Percentiles rank a stretch among this genome's conserved stretches.
Evolutionary conservation across 2,797 vertebrate genomes (phyloP).

Genomic region (Syngnathus acus): DNA sequence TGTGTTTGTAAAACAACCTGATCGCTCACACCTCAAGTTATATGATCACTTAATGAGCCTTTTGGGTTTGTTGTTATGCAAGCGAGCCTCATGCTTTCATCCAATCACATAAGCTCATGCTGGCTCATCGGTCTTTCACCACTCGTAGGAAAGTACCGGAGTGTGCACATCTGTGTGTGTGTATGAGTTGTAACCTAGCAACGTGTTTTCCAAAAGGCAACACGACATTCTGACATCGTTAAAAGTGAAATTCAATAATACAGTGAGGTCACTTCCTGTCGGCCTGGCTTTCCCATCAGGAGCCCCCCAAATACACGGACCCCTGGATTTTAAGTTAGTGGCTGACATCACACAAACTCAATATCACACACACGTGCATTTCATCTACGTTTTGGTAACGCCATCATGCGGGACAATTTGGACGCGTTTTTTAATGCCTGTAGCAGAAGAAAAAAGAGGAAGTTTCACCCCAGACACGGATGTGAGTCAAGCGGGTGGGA

Average conservation of each 20-base stretch:
- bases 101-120: background rate
- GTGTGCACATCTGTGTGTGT: constrained; percentile 9
- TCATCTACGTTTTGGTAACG: background rate
- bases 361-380: constrained; percentile 3
- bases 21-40: background rate
- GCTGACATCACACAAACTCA: constrained; percentile 27
- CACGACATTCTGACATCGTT: background rate
- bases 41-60: background rate
- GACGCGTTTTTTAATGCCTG: constrained; percentile 8
- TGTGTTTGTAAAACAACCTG: background rate
- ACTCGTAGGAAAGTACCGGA: constrained; percentile 2
- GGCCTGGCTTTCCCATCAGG: constrained; percentile 27
- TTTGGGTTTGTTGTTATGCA: background rate
- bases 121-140: background rate
- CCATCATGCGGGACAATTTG: constrained; percentile 14
- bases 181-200: constrained; percentile 2
- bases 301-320: constrained; percentile 17
- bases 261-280: constrained; percentile 8
- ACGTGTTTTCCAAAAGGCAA: constrained; percentile 7
- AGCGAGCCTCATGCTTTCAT: background rate
- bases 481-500: background rate
- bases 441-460: constrained; percentile 5
- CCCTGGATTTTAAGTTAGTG: constrained; percentile 20
- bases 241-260: constrained; percentile 1
- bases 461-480: constrained; percentile 3